Evolutionary conservation across 2,113 vertebrate species (phyloP).

Genomic region (Sapayoa aenigma): DNA sequence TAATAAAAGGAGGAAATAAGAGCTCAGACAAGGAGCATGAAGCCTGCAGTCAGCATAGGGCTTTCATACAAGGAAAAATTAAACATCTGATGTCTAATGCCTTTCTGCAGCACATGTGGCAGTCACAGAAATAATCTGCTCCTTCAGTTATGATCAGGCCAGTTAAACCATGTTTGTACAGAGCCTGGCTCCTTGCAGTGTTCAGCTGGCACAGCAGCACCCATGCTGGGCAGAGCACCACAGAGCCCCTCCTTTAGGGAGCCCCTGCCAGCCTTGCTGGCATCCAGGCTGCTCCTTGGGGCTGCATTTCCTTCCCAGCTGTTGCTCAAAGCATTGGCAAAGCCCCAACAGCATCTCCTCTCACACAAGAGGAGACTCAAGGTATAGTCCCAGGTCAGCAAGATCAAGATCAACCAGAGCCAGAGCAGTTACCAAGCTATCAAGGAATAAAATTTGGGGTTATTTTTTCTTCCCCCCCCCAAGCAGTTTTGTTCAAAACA

Average conservation of each 20-base stretch:
- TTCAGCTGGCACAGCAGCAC: neutral
- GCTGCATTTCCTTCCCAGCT: neutral
- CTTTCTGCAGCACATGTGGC: accelerated
- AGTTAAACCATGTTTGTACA: neutral
- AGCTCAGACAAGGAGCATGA: neutral
- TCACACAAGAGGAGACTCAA: accelerated
- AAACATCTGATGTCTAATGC: accelerated
- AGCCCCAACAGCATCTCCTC: neutral
- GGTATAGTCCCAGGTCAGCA: neutral
- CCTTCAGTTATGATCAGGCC: neutral
- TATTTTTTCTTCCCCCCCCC: neutral
- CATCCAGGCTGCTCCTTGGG: accelerated
- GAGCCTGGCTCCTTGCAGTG: accelerated
- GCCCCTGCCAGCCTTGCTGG: neutral
- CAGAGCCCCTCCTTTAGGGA: neutral
- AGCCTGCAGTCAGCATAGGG: neutral
- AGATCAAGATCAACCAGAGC: neutral
- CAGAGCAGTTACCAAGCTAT: accelerated
- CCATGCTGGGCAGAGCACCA: no score
- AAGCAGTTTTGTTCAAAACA: neutral
- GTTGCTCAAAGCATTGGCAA: neutral
- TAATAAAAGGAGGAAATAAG: neutral
- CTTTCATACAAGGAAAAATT: neutral
- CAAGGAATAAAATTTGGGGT: neutral
- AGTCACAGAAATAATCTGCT: accelerated